A percentile compares a stretch with the other conserved stretches of the same genome.
Conservation (phyloP, 1,140 invertebrate species). For the Copidosoma floridanum region DNA sequence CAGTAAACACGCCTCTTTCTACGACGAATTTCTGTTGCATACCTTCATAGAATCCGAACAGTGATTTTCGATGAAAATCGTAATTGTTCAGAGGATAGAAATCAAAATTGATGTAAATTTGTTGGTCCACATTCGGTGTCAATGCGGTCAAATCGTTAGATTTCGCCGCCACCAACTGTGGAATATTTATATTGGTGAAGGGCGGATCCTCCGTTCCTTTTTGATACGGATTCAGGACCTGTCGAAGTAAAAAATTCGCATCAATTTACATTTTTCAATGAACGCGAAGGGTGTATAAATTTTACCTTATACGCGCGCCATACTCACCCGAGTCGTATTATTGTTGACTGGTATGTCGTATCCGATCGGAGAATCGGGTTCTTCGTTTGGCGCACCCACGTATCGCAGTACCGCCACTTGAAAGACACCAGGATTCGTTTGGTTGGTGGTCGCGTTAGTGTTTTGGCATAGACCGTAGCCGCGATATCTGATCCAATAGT, state of each 20-base stretch:
- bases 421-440: constrained; percentile 57
- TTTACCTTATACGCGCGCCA: too few relatives aligned
- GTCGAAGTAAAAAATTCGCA: neutral
- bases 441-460: constrained; percentile 63
- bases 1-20: too few relatives aligned
- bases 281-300: too few relatives aligned
- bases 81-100: constrained; percentile 80
- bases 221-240: constrained; percentile 2
- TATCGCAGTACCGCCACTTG: constrained; percentile 83
- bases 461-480: constrained; percentile 80
- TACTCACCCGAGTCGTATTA: neutral
- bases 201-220: neutral
- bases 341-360: constrained; percentile 59
- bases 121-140: neutral
- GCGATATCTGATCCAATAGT: constrained; percentile 4
- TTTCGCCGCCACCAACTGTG: neutral
- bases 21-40: too few relatives aligned
- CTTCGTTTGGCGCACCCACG: constrained; percentile 60
- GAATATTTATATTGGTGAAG: neutral
- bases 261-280: too few relatives aligned
- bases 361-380: constrained; percentile 60
- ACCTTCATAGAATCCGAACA: constrained; percentile 64
- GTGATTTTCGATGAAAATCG: constrained; percentile 68
- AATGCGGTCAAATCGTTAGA: neutral
- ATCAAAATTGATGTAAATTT: constrained; percentile 50